phyloP scores from a whole-genome alignment of 2,888 invertebrate species.

The Caenorhabditis doughertyi region DNA sequence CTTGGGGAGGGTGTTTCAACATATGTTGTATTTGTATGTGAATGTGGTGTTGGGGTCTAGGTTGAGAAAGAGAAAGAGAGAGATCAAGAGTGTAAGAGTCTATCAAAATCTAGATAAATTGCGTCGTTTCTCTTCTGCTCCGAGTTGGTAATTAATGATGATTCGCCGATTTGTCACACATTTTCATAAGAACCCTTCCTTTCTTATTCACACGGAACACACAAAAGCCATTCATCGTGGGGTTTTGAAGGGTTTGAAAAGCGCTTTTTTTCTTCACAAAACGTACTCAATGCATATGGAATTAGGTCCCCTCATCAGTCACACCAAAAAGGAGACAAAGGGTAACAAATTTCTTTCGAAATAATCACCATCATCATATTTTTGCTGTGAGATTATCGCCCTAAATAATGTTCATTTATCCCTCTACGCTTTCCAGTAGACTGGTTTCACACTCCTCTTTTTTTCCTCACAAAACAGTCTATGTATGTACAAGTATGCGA shows the following conservation, averaged over 20 bases:
- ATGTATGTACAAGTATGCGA: constrained; percentile 23
- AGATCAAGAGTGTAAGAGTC: constrained; percentile 43
- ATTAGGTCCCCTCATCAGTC: constrained; percentile 47
- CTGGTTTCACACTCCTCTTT: constrained; percentile 19
- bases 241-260: not conserved
- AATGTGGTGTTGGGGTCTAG: constrained; percentile 5
- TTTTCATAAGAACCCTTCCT: not conserved
- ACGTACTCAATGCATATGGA: constrained; percentile 57
- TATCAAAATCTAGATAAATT: constrained; percentile 7
- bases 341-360: constrained; percentile 24
- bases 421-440: constrained; percentile 19
- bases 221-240: constrained; percentile 31
- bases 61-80: not conserved
- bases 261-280: constrained; percentile 15
- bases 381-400: constrained; percentile 15
- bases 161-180: constrained; percentile 20
- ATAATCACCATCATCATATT: constrained; percentile 20
- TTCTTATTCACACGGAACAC: not conserved
- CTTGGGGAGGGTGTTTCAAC: constrained; percentile 37
- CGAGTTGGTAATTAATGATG: constrained; percentile 42
- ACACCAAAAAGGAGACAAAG: not conserved
- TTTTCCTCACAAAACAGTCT: constrained; percentile 37
- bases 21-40: constrained; percentile 48
- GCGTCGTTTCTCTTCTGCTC: no score
- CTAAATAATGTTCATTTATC: constrained; percentile 35